These are phyloP conservation scores for Eupithecia insigniata DNA, from an alignment of 2,888 invertebrate species.

Conservation along the genomic window DNA sequence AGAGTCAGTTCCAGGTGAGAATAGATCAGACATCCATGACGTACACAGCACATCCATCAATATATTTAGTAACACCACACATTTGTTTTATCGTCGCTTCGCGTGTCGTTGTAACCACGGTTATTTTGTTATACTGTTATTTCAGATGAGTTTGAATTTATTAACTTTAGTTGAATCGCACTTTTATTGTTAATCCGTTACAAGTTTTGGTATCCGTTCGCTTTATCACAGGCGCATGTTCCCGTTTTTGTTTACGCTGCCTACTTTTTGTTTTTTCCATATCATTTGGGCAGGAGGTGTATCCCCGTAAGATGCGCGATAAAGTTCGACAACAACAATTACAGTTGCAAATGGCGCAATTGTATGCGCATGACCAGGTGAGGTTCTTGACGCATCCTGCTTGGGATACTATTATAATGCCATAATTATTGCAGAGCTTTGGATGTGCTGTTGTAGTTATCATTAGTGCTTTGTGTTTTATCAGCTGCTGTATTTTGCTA, in stretches of 20 bases:
- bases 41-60: constrained; percentile 78
- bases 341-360: constrained; percentile 85
- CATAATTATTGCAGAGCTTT: constrained; percentile 70
- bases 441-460: constrained; percentile 81
- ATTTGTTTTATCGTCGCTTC: constrained; percentile 62
- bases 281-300: constrained; percentile 89
- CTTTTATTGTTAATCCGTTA: constrained; percentile 57
- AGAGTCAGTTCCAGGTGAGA: constrained; percentile 87
- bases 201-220: constrained; percentile 51
- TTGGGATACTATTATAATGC: constrained; percentile 68
- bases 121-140: constrained; percentile 52
- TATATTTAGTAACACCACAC: constrained; percentile 63
- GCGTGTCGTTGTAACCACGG: constrained; percentile 74
- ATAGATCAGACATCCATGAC: constrained; percentile 38
- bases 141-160: constrained; percentile 59
- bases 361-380: constrained; percentile 83
- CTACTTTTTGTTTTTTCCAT: constrained; percentile 84
- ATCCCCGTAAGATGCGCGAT: constrained; percentile 92
- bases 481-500: constrained; percentile 67
- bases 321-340: constrained; percentile 88
- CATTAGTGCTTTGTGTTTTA: constrained; percentile 70
- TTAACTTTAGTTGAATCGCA: constrained; percentile 58
- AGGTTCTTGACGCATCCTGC: constrained; percentile 79
- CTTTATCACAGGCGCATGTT: constrained; percentile 78
- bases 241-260: constrained; percentile 82